phyloP scores from a whole-genome alignment of 2,797 vertebrate species.

The Psittacula echo region DNA sequence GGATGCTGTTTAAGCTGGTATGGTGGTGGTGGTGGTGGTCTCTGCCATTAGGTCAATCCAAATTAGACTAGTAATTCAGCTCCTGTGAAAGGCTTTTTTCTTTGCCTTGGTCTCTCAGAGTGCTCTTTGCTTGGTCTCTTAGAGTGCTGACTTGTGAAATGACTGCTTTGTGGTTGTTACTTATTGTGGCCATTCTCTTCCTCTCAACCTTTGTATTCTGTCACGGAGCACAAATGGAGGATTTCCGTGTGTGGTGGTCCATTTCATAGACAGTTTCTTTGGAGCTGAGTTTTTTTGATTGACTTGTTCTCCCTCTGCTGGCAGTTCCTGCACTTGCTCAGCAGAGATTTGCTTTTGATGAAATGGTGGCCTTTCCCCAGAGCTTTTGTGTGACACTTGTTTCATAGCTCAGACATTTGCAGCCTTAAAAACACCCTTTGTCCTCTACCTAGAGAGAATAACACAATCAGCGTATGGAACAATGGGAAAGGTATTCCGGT shows the following conservation, averaged over 20 bases:
- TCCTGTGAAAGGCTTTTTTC: background rate
- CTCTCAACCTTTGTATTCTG: background rate
- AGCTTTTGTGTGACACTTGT: background rate
- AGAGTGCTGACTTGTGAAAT: background rate
- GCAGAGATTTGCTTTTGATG: background rate
- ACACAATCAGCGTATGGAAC: conserved; percentile 94
- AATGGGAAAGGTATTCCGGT: conserved; percentile 98
- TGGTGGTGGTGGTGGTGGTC: background rate
- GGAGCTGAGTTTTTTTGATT: background rate
- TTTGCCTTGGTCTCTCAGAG: background rate
- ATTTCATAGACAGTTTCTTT: background rate
- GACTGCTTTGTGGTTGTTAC: background rate
- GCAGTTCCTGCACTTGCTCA: conserved; percentile 24
- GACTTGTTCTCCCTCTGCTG: conserved; percentile 66
- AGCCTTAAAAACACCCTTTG: background rate
- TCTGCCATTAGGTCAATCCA: accelerated
- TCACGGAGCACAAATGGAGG: background rate
- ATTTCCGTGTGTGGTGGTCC: background rate
- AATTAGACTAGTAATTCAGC: background rate
- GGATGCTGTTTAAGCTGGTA: background rate
- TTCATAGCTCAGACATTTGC: background rate
- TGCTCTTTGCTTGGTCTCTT: background rate
- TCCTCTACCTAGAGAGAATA: conserved; percentile 87
- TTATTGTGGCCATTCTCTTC: background rate
- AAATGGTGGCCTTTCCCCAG: conserved; percentile 39